Conservation (phyloP, 1,140 invertebrate species). For the Lasaia peninsularis region DNA sequence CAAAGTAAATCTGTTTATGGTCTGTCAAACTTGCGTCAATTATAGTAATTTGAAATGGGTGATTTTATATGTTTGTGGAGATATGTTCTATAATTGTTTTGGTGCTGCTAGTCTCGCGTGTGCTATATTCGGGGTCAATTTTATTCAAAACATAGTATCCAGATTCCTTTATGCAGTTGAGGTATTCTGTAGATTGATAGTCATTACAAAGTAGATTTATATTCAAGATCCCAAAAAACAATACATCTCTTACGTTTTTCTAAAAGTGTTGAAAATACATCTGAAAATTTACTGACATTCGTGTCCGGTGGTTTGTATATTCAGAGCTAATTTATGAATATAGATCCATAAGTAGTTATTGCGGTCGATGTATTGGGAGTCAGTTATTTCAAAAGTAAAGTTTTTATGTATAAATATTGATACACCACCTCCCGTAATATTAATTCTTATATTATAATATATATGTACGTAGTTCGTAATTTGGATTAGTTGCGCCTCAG, state of each 20-base stretch:
- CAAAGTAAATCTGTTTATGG: too few relatives aligned
- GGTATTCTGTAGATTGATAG: background rate
- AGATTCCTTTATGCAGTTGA: conserved; percentile 3
- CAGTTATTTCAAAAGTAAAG: conserved; percentile 15
- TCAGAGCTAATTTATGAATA: too few relatives aligned
- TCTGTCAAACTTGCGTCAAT: too few relatives aligned
- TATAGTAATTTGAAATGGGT: too few relatives aligned
- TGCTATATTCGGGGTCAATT: too few relatives aligned
- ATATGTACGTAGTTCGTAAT: too few relatives aligned
- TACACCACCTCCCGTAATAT: background rate
- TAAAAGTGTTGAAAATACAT: conserved; percentile 13
- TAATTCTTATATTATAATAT: too few relatives aligned
- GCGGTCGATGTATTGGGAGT: background rate
- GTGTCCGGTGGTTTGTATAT: conserved; percentile 15
- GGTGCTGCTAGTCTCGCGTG: too few relatives aligned
- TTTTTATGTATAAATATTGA: conserved; percentile 14
- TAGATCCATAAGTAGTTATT: conserved; percentile 18
- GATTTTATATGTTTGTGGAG: too few relatives aligned
- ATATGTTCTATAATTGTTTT: too few relatives aligned
- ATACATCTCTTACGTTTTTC: conserved; percentile 11
- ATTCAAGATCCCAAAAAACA: conserved; percentile 15
- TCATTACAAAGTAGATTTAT: conserved; percentile 9
- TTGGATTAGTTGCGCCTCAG: too few relatives aligned
- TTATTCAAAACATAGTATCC: conserved; percentile 13
- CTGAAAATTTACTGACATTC: conserved; percentile 7